A percentile compares a stretch with the other conserved stretches of the same genome.
These are phyloP conservation scores for Drosophila yakuba DNA, from an alignment of 1,140 invertebrate species.

Conservation along the genomic window DNA sequence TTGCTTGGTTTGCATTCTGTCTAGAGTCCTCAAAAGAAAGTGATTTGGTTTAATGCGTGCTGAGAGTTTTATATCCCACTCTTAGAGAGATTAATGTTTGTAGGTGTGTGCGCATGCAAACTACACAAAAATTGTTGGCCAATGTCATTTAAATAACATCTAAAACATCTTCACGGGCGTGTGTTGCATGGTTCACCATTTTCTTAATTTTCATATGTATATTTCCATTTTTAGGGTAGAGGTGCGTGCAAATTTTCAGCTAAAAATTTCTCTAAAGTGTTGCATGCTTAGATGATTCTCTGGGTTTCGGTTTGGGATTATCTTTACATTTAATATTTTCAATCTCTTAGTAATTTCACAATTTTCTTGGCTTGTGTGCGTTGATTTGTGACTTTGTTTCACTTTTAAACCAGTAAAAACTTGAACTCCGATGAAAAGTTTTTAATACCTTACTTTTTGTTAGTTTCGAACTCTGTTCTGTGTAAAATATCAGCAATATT, in stretches of 20 bases:
- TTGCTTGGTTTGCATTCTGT: slow-evolving; percentile 2
- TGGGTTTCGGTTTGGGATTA: slow-evolving; percentile 21
- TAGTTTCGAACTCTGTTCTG: slow-evolving; percentile 64
- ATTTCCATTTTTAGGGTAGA: slow-evolving; percentile 19
- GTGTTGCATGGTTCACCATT: slow-evolving; percentile 39
- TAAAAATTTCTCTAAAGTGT: slow-evolving; percentile 77
- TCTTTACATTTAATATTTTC: slow-evolving; percentile 26
- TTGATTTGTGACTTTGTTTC: slow-evolving; percentile 27
- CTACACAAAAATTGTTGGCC: slow-evolving; percentile 72
- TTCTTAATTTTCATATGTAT: slow-evolving; percentile 38
- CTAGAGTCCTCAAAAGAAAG: slow-evolving; percentile 44
- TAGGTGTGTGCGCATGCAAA: slow-evolving; percentile 43
- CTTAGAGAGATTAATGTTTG: slow-evolving; percentile 13
- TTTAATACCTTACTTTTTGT: slow-evolving; percentile 9
- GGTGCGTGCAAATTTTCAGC: slow-evolving; percentile 71
- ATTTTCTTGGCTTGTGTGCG: slow-evolving; percentile 45
- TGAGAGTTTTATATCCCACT: slow-evolving; percentile 10
- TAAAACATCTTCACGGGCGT: slow-evolving; percentile 61
- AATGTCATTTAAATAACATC: slow-evolving; percentile 64
- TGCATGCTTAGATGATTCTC: slow-evolving; percentile 57
- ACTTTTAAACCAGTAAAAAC: slow-evolving; percentile 32
- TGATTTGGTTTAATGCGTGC: slow-evolving; percentile 43
- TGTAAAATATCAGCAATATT: slow-evolving; percentile 79
- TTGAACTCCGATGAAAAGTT: slow-evolving; percentile 34
- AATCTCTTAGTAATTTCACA: slow-evolving; percentile 8